Percentiles rank a stretch among this genome's conserved stretches.
phyloP scores from a whole-genome alignment of 2,113 vertebrate genomes.

The Mustela lutreola region DNA sequence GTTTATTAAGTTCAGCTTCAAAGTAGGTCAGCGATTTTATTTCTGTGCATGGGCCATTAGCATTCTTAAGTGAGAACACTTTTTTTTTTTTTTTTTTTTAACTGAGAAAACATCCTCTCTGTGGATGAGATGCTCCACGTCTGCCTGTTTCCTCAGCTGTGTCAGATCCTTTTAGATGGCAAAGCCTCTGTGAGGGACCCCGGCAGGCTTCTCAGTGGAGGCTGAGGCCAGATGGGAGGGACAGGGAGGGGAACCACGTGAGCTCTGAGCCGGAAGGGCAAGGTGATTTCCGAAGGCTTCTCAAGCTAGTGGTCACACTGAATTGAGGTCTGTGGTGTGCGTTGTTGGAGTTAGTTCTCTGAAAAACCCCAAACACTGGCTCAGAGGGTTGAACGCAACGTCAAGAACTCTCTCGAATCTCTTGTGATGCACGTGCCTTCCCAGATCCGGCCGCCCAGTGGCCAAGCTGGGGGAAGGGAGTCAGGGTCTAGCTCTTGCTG shows the following conservation, averaged over 20 bases:
- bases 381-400: not conserved
- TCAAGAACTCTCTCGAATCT: not conserved
- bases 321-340: not conserved
- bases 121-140: not conserved
- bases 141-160: slow-evolving; percentile 27
- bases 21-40: slow-evolving; percentile 85
- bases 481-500: not conserved
- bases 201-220: not conserved
- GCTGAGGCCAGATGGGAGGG: not conserved
- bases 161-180: slow-evolving; percentile 45
- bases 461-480: not conserved
- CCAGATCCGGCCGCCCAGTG: not conserved
- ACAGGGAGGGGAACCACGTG: not conserved
- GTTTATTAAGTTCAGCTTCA: slow-evolving; percentile 83
- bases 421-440: not conserved
- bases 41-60: slow-evolving; percentile 83
- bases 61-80: slow-evolving; percentile 83
- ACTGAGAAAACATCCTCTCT: slow-evolving; percentile 70
- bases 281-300: not conserved
- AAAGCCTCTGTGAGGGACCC: not conserved
- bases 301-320: not conserved
- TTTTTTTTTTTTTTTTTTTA: slow-evolving; percentile 76
- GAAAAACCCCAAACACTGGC: not conserved
- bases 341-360: not conserved
- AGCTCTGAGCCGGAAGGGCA: not conserved